Percentiles rank a stretch among this genome's conserved stretches.
Conservation (phyloP, 2,888 invertebrate species). For the Idaea straminata region DNA sequence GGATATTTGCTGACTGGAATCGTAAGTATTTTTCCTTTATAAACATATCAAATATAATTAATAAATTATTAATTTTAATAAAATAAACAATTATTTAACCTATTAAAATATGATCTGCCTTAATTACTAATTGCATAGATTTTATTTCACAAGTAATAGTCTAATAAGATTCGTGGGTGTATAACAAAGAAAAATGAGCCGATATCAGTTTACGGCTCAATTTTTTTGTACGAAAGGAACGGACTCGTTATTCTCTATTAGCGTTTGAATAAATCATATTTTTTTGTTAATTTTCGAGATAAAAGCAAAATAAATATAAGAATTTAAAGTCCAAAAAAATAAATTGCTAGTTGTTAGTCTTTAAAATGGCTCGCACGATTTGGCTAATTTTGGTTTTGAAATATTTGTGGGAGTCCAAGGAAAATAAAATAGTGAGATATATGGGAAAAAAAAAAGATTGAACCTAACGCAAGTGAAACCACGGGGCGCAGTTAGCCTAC, state of each 20-base stretch:
- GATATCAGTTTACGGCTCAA: not conserved
- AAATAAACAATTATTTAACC: not conserved
- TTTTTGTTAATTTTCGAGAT: not conserved
- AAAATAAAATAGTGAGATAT: too few species aligned
- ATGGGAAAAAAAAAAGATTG: too few species aligned
- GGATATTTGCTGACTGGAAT: constrained; percentile 43
- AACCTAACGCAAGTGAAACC: too few species aligned
- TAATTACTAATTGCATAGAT: not conserved
- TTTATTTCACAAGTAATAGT: not conserved
- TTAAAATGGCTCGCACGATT: too few species aligned
- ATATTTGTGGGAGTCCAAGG: too few species aligned
- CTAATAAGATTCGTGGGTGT: not conserved
- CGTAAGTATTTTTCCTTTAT: constrained; percentile 46
- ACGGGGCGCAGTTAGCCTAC: too few species aligned
- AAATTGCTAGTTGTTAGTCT: too few species aligned
- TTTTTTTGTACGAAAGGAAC: not conserved
- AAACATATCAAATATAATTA: not conserved
- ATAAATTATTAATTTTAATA: not conserved
- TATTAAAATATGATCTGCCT: too few species aligned
- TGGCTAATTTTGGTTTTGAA: too few species aligned
- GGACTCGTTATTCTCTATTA: not conserved
- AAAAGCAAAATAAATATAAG: not conserved
- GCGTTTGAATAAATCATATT: not conserved
- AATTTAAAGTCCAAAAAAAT: not conserved
- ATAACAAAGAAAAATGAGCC: not conserved